Evolutionary conservation across 2,888 invertebrate species (phyloP).

Genomic region (Cosmorhoe ocellata): DNA sequence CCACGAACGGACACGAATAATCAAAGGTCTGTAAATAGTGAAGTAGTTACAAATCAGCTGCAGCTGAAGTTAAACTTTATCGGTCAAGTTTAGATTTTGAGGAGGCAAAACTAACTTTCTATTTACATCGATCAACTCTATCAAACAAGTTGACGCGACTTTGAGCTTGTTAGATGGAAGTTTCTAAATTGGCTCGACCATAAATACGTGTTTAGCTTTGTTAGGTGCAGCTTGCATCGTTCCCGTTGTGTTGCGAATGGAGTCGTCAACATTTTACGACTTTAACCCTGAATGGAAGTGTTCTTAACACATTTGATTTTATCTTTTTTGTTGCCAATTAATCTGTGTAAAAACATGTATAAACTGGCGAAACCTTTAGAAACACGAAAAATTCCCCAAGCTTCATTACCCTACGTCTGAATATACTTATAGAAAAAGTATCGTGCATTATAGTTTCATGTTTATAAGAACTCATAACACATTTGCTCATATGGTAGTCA

Average conservation of each 20-base stretch:
- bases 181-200: neutral
- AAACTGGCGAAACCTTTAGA: too few relatives aligned
- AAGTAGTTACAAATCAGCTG: constrained; percentile 34
- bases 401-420: too few relatives aligned
- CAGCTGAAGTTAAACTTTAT: constrained; percentile 12
- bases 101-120: constrained; percentile 13
- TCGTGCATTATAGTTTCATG: too few relatives aligned
- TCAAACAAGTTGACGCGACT: constrained; percentile 27
- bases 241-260: constrained; percentile 9
- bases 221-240: constrained; percentile 16
- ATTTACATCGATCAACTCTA: constrained; percentile 45
- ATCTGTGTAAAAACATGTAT: too few relatives aligned
- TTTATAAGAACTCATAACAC: too few relatives aligned
- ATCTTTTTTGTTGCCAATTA: too few relatives aligned
- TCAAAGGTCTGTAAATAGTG: neutral
- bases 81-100: constrained; percentile 3
- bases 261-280: constrained; percentile 32
- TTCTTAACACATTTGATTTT: constrained; percentile 24
- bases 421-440: too few relatives aligned
- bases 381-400: too few relatives aligned
- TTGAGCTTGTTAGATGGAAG: constrained; percentile 15
- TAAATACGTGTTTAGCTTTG: constrained; percentile 11
- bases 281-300: constrained; percentile 7
- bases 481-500: too few relatives aligned
- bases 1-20: neutral